Evolutionary conservation across 2,888 invertebrate genomes (phyloP), one percentile per base, ranked within the genome.

Genomic region (Halictus ligatus): DNA sequence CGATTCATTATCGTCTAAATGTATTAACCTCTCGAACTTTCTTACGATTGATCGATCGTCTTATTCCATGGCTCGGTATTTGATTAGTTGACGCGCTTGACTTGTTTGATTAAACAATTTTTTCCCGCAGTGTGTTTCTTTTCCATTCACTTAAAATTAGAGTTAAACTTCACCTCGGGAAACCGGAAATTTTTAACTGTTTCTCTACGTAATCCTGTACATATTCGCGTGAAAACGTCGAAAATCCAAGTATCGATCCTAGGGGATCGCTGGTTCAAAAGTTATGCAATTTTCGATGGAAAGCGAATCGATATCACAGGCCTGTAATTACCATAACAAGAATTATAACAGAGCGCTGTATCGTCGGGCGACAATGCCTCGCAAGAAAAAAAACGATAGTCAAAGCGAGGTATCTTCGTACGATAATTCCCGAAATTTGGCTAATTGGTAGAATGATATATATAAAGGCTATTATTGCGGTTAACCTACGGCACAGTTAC

Each of bases 401-500:
- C 25, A 25, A 67, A 67, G 18, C 18, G 15, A 67, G 35, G 35
- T 67, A 35, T 35, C 21, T 69, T 69, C 21, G 35, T 18, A 21
- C 4, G 46, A 43, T 35, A 73, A 81, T 84, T 73, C 60, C 58
- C 67, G 50, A 15, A 81, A 81, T 81, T 86, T 58, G 60, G 50
- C 25, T 84, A 84, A 86, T 81, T 72, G 84, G 67, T 67, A 15
- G 40, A 48, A 25, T 54, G 73, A 46, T 72, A 46, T 72, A 46
- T 72, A 46, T 67, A 58, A 75, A 43, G 54, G 69, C 60, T 48
- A 46, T 73, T 60, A 29, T 43, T 29, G 48, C 48, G 72, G 72
- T 69, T 73, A 76, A 69, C n/a, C 35, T 13, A 29, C 21, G 40
- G 40, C 48, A 75, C 21, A 25, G 58, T 54, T 64, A 48, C 71